Evolutionary conservation across 2,113 vertebrate genomes (phyloP).

Genomic region (Perccottus glenii): DNA sequence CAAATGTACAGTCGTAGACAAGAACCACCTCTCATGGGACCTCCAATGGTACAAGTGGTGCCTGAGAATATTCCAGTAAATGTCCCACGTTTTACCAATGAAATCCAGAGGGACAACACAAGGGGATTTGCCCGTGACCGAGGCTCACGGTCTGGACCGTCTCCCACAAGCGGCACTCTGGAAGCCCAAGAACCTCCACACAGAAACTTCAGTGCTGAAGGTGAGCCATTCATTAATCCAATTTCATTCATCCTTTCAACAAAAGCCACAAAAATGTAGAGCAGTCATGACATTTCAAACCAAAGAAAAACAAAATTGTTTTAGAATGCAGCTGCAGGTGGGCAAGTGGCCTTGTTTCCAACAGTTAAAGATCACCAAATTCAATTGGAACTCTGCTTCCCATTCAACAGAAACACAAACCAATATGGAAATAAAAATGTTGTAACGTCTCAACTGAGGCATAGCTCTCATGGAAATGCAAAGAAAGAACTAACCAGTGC

Average conservation of each 20-base stretch:
- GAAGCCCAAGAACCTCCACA: conserved; percentile 82
- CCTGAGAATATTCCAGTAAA: conserved; percentile 91
- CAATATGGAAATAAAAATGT: conserved; percentile 70
- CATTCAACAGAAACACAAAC: conserved; percentile 52
- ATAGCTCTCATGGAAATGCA: conserved; percentile 44
- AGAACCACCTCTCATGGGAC: conserved; percentile 76
- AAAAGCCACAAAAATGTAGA: conserved; percentile 13
- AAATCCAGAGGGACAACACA: conserved; percentile 89
- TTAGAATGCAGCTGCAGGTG: conserved; percentile 50
- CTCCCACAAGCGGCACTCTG: conserved; percentile 76
- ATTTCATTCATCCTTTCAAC: conserved; percentile 16
- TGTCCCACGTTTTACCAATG: conserved; percentile 87
- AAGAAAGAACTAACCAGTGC: conserved; percentile 39
- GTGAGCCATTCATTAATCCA: conserved; percentile 72
- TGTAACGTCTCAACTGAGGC: conserved; percentile 56
- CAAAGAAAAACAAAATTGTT: conserved; percentile 42
- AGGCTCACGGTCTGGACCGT: conserved; percentile 80
- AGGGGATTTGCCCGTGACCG: conserved; percentile 80
- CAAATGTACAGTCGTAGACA: conserved; percentile 85
- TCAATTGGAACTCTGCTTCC: conserved; percentile 50
- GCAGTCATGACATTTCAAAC: conserved; percentile 31
- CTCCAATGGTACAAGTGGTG: conserved; percentile 94
- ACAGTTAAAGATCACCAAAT: conserved; percentile 63
- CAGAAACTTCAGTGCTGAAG: conserved; percentile 88
- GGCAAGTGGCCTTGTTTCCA: conserved; percentile 43